phyloP scores from a whole-genome alignment of 1,140 invertebrate genomes.

The Apis dorsata region DNA sequence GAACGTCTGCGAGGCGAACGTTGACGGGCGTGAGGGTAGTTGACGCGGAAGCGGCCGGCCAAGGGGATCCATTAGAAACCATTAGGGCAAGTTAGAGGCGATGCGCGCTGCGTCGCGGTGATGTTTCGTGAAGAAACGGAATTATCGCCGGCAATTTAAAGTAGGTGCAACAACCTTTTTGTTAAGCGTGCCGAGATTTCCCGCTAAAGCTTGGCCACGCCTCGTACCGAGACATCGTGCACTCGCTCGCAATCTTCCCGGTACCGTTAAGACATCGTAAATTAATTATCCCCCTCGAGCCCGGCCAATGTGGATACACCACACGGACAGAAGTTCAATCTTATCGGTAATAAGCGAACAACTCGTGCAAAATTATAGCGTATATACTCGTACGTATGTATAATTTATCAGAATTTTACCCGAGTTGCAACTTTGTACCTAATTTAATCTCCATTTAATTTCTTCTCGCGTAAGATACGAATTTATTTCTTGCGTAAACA shows the following conservation, averaged over 20 bases:
- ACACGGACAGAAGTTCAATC: not conserved
- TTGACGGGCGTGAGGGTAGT: not conserved
- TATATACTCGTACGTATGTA: too few relatives aligned
- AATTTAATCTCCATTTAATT: too few relatives aligned
- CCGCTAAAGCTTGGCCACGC: constrained; percentile 9
- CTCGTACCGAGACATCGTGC: constrained; percentile 51
- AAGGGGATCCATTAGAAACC: constrained; percentile 62
- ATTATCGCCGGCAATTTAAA: constrained; percentile 43
- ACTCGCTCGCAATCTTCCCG: constrained; percentile 36
- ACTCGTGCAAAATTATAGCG: not conserved
- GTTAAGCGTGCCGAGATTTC: not conserved
- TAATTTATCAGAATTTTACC: too few relatives aligned
- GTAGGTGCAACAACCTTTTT: not conserved
- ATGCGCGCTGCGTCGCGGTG: not conserved
- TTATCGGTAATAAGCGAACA: not conserved
- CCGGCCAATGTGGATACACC: not conserved
- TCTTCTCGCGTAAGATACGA: too few relatives aligned
- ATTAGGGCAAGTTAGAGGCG: constrained; percentile 42
- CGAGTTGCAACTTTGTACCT: too few relatives aligned
- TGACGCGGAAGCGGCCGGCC: constrained; percentile 50
- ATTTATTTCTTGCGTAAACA: too few relatives aligned
- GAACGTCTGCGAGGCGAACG: too few relatives aligned
- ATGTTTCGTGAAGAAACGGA: constrained; percentile 38
- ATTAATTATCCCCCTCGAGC: constrained; percentile 48
- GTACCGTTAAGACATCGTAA: constrained; percentile 52